Conservation (phyloP, 2,113 vertebrate species). For the Choloepus hoffmanni region DNA sequence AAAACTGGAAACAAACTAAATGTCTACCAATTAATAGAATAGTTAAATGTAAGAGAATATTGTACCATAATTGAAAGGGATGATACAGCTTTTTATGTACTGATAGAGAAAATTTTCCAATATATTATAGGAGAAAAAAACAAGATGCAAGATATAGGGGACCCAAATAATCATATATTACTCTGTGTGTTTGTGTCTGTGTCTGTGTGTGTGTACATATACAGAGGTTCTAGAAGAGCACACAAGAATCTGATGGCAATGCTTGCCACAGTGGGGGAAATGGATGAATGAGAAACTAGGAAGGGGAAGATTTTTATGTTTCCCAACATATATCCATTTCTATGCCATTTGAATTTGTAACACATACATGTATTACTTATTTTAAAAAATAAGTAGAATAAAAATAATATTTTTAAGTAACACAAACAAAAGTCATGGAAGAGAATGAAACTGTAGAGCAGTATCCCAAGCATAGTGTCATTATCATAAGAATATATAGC, state of each 20-base stretch:
- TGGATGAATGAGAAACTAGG: not conserved
- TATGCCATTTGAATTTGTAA: not conserved
- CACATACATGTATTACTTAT: not conserved
- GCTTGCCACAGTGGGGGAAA: not conserved
- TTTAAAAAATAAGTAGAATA: not conserved
- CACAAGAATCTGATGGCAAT: not conserved
- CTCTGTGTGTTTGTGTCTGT: not conserved
- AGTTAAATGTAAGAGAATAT: not conserved
- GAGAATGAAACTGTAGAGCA: not conserved
- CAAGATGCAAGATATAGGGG: not conserved
- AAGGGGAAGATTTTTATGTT: not conserved
- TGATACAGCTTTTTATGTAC: not conserved
- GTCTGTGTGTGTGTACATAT: no score
- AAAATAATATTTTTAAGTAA: not conserved
- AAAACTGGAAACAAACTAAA: not conserved
- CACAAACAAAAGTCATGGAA: not conserved
- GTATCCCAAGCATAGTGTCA: not conserved
- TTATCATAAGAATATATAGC: not conserved
- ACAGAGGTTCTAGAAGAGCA: not conserved
- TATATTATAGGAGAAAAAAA: not conserved
- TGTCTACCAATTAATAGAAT: not conserved
- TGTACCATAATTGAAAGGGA: not conserved
- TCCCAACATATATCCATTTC: not conserved
- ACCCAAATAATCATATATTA: not conserved
- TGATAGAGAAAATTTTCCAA: not conserved